A percentile compares a stretch with the other conserved stretches of the same genome.
phyloP scores from a whole-genome alignment of 1,140 invertebrate species.

The Saccostrea cuccullata region DNA sequence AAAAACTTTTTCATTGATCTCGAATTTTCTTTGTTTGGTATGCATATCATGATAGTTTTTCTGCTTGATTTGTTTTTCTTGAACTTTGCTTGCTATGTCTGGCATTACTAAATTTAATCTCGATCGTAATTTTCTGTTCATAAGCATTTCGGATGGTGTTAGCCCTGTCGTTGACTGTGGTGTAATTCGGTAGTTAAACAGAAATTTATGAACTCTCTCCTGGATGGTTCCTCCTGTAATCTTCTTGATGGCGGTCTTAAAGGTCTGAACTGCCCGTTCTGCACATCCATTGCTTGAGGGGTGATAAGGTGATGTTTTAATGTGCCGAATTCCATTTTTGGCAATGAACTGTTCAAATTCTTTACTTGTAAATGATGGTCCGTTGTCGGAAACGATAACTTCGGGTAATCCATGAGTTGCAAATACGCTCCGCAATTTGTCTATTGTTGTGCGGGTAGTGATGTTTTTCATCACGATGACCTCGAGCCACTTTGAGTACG shows the following conservation, averaged over 20 bases:
- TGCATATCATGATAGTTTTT: conserved; percentile 41
- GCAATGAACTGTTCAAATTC: conserved; percentile 73
- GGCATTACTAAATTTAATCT: conserved; percentile 47
- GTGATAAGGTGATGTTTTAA: conserved; percentile 67
- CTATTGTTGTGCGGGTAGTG: conserved; percentile 51
- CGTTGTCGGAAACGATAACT: conserved; percentile 78
- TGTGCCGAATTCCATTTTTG: conserved; percentile 75
- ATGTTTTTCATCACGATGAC: conserved; percentile 43
- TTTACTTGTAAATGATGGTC: conserved; percentile 76
- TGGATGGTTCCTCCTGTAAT: conserved; percentile 28
- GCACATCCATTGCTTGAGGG: conserved; percentile 67
- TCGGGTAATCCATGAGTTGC: conserved; percentile 76
- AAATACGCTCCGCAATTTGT: conserved; percentile 64
- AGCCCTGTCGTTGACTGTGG: conserved; percentile 53
- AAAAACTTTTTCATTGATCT: conserved; percentile 3
- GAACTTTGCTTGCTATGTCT: neutral
- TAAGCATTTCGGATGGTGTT: conserved; percentile 44
- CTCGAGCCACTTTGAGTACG: conserved; percentile 61
- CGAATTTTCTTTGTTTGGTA: conserved; percentile 25
- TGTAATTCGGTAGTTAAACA: conserved; percentile 46
- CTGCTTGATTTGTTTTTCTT: conserved; percentile 38
- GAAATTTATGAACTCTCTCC: conserved; percentile 23
- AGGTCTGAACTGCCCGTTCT: conserved; percentile 54
- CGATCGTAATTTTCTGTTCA: conserved; percentile 44
- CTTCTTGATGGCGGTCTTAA: conserved; percentile 46